Percentiles rank a stretch among this genome's conserved stretches.
Evolutionary conservation across 2,113 vertebrate genomes (phyloP).

Genomic region (Gymnarchus niloticus): DNA sequence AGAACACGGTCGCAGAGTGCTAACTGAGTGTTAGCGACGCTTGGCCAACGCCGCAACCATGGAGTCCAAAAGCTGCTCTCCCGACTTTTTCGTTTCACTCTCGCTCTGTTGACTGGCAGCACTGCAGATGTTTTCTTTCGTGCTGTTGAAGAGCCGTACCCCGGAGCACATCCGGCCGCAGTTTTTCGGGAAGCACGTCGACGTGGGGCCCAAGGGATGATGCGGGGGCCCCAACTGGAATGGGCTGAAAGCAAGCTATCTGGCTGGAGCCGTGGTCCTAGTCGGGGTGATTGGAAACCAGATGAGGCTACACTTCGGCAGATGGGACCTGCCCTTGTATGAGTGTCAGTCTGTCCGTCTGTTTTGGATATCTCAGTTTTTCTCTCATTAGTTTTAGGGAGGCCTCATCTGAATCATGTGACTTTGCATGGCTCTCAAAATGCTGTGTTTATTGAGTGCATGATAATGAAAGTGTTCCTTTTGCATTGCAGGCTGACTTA

Average conservation of each 20-base stretch:
- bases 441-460: not conserved
- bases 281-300: not conserved
- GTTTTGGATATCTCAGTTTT: not conserved
- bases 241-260: conserved; percentile 23
- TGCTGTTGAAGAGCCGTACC: not conserved
- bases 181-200: conserved; percentile 33
- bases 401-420: not conserved
- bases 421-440: not conserved
- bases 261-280: not conserved
- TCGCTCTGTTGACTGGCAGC: not conserved
- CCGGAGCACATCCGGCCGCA: conserved; percentile 24
- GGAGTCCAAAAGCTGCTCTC: not conserved
- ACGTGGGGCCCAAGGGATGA: conserved; percentile 23
- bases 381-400: too few species aligned
- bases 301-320: not conserved
- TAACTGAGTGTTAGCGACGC: not conserved
- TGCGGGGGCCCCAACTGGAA: not conserved
- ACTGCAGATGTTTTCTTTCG: not conserved
- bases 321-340: not conserved
- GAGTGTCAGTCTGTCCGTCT: not conserved
- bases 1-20: not conserved
- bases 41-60: not conserved
- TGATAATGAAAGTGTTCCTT: not conserved
- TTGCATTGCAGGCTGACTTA: not conserved
- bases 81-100: not conserved